Percentiles rank a stretch among this genome's conserved stretches.
Conservation (phyloP, 1,140 invertebrate genomes). For the Lutraria rhynchaena region DNA sequence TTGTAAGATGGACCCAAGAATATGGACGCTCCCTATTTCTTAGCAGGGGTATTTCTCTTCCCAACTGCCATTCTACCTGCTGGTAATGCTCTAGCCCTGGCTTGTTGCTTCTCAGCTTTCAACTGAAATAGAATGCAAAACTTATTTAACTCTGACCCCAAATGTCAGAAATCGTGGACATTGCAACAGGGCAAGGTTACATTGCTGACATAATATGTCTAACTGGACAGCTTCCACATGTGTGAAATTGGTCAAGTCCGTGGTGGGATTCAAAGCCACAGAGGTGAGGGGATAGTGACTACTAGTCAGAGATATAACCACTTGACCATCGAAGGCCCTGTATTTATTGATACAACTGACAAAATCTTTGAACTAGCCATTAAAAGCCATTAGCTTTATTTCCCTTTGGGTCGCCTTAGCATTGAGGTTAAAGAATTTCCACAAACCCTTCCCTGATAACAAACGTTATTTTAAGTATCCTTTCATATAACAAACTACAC, state of each 20-base stretch:
- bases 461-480: no score
- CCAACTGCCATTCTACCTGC: constrained; percentile 23
- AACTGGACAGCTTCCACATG: no score
- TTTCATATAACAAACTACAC: no score
- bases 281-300: no score
- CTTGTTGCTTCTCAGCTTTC: constrained; percentile 33
- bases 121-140: constrained; percentile 40
- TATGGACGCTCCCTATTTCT: no score
- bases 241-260: no score
- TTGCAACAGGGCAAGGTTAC: neutral
- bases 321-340: neutral
- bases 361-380: neutral
- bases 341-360: neutral
- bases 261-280: no score
- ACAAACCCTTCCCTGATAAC: no score
- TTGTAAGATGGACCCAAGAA: no score
- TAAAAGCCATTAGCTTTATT: neutral
- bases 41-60: constrained; percentile 19
- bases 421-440: no score
- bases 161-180: neutral
- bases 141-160: neutral
- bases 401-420: no score
- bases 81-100: constrained; percentile 38
- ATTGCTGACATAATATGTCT: neutral
- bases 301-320: no score